Evolutionary conservation across 37 sponge, comb jelly and placozoan genomes (phyloP).

Genomic region (Dysidea cf. avara): DNA sequence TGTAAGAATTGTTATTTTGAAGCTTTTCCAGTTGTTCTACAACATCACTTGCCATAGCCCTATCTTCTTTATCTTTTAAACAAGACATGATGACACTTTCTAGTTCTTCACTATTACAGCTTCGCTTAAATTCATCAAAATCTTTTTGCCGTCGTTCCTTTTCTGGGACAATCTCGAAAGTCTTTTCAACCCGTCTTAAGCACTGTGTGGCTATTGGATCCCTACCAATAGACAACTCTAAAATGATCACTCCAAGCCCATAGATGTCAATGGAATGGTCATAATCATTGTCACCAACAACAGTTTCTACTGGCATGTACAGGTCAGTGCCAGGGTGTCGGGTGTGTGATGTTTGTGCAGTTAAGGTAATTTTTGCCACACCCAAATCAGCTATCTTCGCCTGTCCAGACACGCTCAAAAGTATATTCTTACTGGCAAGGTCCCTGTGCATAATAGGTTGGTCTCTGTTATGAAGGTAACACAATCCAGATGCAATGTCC

Average conservation of each 20-base stretch:
- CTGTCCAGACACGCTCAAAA: slow-evolving; percentile 41
- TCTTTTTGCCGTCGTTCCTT: slow-evolving; percentile 50
- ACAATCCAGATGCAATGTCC: slow-evolving; percentile 48
- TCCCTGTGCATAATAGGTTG: slow-evolving; percentile 76
- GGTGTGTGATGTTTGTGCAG: slow-evolving; percentile 12
- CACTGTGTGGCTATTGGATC: slow-evolving; percentile 40
- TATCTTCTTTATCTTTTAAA: too few species aligned
- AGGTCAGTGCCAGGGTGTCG: slow-evolving; percentile 67
- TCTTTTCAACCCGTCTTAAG: slow-evolving; percentile 10
- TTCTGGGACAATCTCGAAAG: slow-evolving; percentile 54
- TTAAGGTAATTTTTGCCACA: slow-evolving; percentile 42
- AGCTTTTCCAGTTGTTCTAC: too few species aligned
- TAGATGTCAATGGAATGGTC: slow-evolving; percentile 56
- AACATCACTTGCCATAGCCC: too few species aligned
- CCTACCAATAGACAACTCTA: slow-evolving; percentile 55
- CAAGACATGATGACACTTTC: too few species aligned
- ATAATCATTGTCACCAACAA: slow-evolving; percentile 12
- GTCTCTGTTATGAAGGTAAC: slow-evolving; percentile 65
- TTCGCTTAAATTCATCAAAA: slow-evolving; percentile 18
- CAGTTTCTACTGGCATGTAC: slow-evolving; percentile 75
- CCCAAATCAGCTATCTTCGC: slow-evolving; percentile 78
- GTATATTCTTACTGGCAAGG: slow-evolving; percentile 69
- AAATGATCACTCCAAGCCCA: slow-evolving; percentile 58
- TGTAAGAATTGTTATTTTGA: too few species aligned
- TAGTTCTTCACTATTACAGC: too few species aligned